phyloP scores from a whole-genome alignment of 2,888 invertebrate genomes.

The Gandaritis pyraliata region DNA sequence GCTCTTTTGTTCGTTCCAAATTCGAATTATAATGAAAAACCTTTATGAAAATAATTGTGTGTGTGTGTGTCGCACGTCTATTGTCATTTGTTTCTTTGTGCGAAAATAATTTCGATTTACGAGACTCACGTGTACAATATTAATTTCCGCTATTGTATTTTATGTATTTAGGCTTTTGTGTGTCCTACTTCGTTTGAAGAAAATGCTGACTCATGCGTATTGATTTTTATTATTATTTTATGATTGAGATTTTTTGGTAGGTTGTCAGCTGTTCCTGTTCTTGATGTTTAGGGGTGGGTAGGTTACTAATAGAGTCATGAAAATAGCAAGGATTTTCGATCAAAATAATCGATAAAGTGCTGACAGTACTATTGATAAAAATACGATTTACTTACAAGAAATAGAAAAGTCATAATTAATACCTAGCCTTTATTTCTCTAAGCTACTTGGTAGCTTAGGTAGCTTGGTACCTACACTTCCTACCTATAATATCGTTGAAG shows the following conservation, averaged over 20 bases:
- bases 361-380: too few relatives aligned
- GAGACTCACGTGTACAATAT: slow-evolving; percentile 13
- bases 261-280: neutral
- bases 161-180: neutral
- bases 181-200: neutral
- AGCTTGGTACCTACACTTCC: too few relatives aligned
- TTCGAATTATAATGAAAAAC: neutral
- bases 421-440: too few relatives aligned
- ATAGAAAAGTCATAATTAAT: too few relatives aligned
- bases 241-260: neutral
- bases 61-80: neutral
- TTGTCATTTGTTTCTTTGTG: slow-evolving; percentile 14
- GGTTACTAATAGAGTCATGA: too few relatives aligned
- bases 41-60: neutral
- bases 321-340: too few relatives aligned
- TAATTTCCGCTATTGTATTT: neutral
- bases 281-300: neutral
- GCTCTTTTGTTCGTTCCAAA: neutral
- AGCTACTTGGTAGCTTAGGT: too few relatives aligned
- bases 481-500: too few relatives aligned
- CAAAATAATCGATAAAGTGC: too few relatives aligned
- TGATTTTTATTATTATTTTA: neutral
- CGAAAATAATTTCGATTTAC: slow-evolving; percentile 7
- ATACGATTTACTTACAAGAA: too few relatives aligned
- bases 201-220: slow-evolving; percentile 6